Percentiles rank a stretch among this genome's conserved stretches.
phyloP scores from a whole-genome alignment of 2,888 invertebrate species.

The Lycophotia porphyrea region DNA sequence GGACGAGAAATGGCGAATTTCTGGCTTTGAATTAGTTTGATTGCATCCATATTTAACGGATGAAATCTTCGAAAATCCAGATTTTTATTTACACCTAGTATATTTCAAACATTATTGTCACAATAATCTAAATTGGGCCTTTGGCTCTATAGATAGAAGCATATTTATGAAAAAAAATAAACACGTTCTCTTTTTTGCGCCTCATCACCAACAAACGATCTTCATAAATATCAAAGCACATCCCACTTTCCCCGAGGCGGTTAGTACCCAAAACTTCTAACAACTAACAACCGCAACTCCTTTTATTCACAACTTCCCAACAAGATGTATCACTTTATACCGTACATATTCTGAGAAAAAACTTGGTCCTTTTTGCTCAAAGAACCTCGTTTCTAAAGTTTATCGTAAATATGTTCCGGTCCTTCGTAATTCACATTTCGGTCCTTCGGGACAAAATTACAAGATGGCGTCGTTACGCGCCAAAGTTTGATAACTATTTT shows the following conservation, averaged over 20 bases:
- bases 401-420: constrained; percentile 41
- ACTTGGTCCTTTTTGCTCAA: constrained; percentile 41
- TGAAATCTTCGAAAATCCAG: neutral
- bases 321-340: constrained; percentile 53
- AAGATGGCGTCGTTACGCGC: constrained; percentile 54
- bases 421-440: constrained; percentile 56
- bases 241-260: constrained; percentile 32
- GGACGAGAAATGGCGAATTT: neutral
- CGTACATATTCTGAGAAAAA: constrained; percentile 39
- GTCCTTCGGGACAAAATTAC: constrained; percentile 50
- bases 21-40: neutral
- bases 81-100: neutral
- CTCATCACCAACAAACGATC: constrained; percentile 35
- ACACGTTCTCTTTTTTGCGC: constrained; percentile 12
- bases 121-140: neutral
- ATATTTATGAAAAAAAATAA: constrained; percentile 1
- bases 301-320: constrained; percentile 45
- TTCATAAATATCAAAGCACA: constrained; percentile 57
- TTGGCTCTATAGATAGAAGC: neutral
- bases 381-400: constrained; percentile 49
- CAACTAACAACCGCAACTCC: constrained; percentile 31
- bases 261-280: constrained; percentile 43
- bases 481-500: constrained; percentile 62
- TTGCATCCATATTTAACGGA: neutral
- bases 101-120: neutral